A percentile compares a stretch with the other conserved stretches of the same genome.
These are phyloP conservation scores for Chiroxiphia lanceolata DNA, from an alignment of 2,797 vertebrate species.

Conservation along the genomic window DNA sequence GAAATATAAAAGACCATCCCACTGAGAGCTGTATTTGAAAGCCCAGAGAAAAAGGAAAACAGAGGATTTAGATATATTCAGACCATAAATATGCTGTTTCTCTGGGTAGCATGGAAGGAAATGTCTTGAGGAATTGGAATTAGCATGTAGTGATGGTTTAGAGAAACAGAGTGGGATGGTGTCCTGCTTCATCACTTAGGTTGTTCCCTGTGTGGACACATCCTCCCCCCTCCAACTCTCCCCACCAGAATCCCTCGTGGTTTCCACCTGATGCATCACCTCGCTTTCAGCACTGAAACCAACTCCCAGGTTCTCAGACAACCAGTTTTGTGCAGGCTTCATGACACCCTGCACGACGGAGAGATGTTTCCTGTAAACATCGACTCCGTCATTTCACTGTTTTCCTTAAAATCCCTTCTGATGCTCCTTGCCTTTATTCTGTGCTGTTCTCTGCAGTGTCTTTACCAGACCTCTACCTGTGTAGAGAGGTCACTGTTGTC, in stretches of 20 bases:
- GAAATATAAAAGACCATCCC: slow-evolving; percentile 16
- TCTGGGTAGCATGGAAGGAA: background rate
- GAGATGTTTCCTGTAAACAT: background rate
- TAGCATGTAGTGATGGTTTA: background rate
- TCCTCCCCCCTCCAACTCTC: background rate
- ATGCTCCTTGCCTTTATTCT: background rate
- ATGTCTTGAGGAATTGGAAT: slow-evolving; percentile 7
- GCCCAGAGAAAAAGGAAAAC: background rate
- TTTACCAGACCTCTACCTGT: background rate
- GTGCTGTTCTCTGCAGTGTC: background rate
- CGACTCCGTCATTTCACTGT: rapidly evolving
- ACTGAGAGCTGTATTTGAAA: slow-evolving; percentile 5
- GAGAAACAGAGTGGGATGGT: background rate
- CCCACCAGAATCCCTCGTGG: rapidly evolving
- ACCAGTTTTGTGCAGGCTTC: background rate
- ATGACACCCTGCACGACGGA: rapidly evolving
- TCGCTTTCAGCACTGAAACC: background rate
- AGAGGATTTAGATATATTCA: slow-evolving; percentile 2
- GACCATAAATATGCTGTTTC: slow-evolving; percentile 3
- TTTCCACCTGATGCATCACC: background rate
- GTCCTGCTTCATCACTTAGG: background rate
- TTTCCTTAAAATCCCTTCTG: background rate
- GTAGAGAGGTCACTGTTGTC: background rate
- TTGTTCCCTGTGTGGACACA: rapidly evolving
- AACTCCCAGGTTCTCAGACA: background rate